Percentiles rank a stretch among this genome's conserved stretches.
phyloP scores from a whole-genome alignment of 2,113 vertebrate species.

The Amphiprion percula region DNA sequence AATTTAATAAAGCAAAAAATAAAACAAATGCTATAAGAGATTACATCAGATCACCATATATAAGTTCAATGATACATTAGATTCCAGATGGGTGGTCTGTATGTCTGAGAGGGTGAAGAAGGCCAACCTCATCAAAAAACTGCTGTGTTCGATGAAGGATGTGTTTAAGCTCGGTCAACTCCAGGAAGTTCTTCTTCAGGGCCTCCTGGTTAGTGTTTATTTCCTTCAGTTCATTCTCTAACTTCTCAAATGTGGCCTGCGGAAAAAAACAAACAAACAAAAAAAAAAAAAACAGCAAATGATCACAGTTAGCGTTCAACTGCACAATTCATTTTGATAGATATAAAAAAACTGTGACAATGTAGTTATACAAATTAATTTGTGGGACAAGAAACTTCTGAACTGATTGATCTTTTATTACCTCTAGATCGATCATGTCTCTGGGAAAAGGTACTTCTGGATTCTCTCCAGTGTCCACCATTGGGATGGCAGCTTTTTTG shows the following conservation, averaged over 20 bases:
- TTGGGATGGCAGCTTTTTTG: conserved; percentile 93
- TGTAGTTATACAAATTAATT: too few species aligned
- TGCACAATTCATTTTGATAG: background rate
- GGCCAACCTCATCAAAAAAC: conserved; percentile 97
- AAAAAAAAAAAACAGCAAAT: background rate
- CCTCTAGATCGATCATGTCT: conserved; percentile 99
- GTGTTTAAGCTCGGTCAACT: conserved; percentile 97
- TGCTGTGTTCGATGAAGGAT: conserved; percentile 98
- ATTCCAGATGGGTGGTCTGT: background rate
- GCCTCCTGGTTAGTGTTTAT: conserved; percentile 99
- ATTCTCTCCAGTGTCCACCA: conserved; percentile 96
- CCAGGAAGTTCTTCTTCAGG: conserved; percentile 98
- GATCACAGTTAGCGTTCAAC: background rate
- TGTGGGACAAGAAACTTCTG: too few species aligned
- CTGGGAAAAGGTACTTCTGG: conserved; percentile 98
- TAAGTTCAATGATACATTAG: too few species aligned
- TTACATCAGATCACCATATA: background rate
- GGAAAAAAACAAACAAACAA: too few species aligned
- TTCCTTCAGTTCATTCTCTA: conserved; percentile 98
- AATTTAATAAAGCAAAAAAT: background rate
- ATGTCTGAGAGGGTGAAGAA: background rate
- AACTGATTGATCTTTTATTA: conserved; percentile 59
- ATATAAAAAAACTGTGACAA: too few species aligned
- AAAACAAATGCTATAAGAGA: background rate
- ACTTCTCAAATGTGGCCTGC: conserved; percentile 97